Evolutionary conservation across 2,797 vertebrate species (phyloP).

Genomic region (Nannoperca obscura): DNA sequence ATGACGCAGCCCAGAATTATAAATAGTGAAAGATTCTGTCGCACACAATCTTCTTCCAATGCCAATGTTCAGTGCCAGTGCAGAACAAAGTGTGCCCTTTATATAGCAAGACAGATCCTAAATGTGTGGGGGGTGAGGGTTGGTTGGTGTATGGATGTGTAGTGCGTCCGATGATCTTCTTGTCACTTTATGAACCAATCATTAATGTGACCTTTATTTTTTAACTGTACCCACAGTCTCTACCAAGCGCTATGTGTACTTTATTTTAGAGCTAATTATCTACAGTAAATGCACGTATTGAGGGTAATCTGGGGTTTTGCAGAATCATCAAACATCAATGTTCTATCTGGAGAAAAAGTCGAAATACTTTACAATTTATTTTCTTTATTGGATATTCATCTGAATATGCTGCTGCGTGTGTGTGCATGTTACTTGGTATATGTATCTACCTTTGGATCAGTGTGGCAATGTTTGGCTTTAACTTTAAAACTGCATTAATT

Average conservation of each 20-base stretch:
- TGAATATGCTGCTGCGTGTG: neutral
- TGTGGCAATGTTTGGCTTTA: neutral
- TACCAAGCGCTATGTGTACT: neutral
- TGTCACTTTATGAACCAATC: neutral
- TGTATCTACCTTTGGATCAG: neutral
- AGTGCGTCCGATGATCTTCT: neutral
- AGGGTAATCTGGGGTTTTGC: no score
- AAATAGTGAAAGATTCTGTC: conserved; percentile 54
- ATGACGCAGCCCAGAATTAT: conserved; percentile 31
- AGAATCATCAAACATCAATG: neutral
- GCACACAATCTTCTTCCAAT: conserved; percentile 34
- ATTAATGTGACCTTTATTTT: neutral
- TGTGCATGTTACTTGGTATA: neutral
- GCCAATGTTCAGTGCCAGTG: neutral
- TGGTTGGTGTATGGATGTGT: neutral
- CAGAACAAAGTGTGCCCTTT: conserved; percentile 21
- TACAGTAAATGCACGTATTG: neutral
- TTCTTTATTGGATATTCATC: neutral
- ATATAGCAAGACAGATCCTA: neutral
- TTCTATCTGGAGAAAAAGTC: neutral
- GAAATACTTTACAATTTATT: neutral
- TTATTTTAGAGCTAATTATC: neutral
- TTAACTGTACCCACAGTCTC: neutral
- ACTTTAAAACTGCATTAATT: neutral
- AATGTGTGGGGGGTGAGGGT: neutral